Conservation (phyloP, 2,797 vertebrate species). For the Poecilia gillii region DNA sequence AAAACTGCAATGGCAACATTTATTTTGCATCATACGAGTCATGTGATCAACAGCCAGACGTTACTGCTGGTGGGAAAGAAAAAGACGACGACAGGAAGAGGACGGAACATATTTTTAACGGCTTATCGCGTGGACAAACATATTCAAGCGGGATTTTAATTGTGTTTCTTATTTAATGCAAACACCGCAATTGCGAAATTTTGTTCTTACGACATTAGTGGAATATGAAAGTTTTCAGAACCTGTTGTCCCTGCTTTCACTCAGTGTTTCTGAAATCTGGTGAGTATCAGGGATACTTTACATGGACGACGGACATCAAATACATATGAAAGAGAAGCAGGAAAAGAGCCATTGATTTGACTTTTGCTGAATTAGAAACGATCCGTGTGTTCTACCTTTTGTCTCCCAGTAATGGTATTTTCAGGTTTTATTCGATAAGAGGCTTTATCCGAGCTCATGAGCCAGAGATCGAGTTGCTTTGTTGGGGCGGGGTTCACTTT, state of each 20-base stretch:
- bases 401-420: slow-evolving; percentile 58
- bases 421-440: slow-evolving; percentile 61
- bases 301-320: slow-evolving; percentile 18
- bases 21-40: no score
- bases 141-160: no score
- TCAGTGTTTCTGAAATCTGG: slow-evolving; percentile 29
- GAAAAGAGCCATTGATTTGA: slow-evolving; percentile 66
- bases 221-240: background rate
- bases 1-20: no score
- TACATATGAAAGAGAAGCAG: slow-evolving; percentile 28
- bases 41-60: no score
- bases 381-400: slow-evolving; percentile 58
- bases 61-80: no score
- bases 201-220: no score
- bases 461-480: slow-evolving; percentile 43
- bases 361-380: slow-evolving; percentile 71
- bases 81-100: no score
- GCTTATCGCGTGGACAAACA: no score
- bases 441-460: slow-evolving; percentile 13
- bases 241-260: slow-evolving; percentile 7
- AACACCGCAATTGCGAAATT: no score
- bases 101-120: no score
- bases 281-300: slow-evolving; percentile 26
- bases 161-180: no score
- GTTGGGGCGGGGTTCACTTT: slow-evolving; percentile 46